Percentiles rank a stretch among this genome's conserved stretches.
Evolutionary conservation across 2,113 vertebrate species (phyloP).

Genomic region (Agelaius tricolor): DNA sequence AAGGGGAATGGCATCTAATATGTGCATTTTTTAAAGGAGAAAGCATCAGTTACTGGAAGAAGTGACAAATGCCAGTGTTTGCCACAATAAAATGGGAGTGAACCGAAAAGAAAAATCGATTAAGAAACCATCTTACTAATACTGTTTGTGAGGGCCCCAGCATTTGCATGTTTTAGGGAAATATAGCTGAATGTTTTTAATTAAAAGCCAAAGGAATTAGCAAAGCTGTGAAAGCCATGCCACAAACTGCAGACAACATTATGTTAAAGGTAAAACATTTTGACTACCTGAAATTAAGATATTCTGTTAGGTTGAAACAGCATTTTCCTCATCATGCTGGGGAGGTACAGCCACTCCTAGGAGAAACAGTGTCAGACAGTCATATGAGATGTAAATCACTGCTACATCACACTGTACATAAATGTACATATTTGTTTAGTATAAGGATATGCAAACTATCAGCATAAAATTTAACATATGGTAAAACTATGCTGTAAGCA

Average conservation of each 20-base stretch:
- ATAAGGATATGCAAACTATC: background rate
- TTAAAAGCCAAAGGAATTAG: constrained; percentile 49
- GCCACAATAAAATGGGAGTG: constrained; percentile 49
- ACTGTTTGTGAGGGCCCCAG: background rate
- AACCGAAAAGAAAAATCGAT: constrained; percentile 68
- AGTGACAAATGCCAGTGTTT: constrained; percentile 64
- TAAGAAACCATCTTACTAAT: constrained; percentile 35
- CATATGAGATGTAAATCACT: background rate
- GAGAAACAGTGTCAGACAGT: constrained; percentile 14
- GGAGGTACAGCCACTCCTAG: background rate
- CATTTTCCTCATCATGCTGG: background rate
- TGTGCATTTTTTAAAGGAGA: constrained; percentile 73
- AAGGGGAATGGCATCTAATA: constrained; percentile 64
- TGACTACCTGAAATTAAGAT: background rate
- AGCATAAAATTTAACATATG: background rate
- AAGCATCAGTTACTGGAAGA: constrained; percentile 32
- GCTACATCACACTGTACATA: background rate
- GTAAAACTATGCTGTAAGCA: background rate
- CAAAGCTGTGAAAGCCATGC: background rate
- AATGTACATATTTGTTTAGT: background rate
- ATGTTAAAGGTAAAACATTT: background rate
- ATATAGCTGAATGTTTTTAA: constrained; percentile 28
- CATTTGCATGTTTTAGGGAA: constrained; percentile 7
- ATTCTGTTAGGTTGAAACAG: background rate
- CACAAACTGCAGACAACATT: background rate